phyloP scores from a whole-genome alignment of 2,797 vertebrate species.

The Lepilemur ruficaudatus region DNA sequence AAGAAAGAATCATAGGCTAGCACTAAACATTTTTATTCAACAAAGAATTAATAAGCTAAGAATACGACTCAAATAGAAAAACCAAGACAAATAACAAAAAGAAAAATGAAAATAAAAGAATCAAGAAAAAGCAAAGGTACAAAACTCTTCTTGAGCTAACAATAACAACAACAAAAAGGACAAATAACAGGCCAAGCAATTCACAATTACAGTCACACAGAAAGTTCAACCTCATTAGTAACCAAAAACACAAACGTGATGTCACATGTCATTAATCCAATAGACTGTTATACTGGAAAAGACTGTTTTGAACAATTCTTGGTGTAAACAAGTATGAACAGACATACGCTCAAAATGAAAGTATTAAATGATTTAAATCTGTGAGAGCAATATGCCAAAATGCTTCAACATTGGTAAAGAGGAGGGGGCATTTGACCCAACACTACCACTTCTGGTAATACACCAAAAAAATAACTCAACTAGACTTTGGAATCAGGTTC shows the following conservation, averaged over 20 bases:
- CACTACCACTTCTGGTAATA: background rate
- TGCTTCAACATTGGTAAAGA: background rate
- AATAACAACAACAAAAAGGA: background rate
- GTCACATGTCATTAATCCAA: background rate
- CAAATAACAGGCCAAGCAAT: background rate
- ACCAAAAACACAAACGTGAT: conserved; percentile 2
- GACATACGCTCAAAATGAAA: background rate
- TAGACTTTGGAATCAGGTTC: background rate
- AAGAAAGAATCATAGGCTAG: background rate
- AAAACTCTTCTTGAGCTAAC: background rate
- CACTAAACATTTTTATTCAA: background rate
- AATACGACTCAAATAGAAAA: background rate
- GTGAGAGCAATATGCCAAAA: background rate
- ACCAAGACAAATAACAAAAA: background rate
- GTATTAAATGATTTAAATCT: background rate
- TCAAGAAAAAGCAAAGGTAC: background rate
- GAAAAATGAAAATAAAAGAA: conserved; percentile 4
- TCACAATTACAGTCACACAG: background rate
- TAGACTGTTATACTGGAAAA: background rate
- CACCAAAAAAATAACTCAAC: conserved; percentile 3
- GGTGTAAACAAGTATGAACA: background rate
- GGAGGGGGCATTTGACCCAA: background rate
- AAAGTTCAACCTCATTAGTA: background rate
- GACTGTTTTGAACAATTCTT: background rate
- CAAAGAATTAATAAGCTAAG: background rate